Conservation (phyloP, 2,888 invertebrate species). For the Ferrisia virgata region DNA sequence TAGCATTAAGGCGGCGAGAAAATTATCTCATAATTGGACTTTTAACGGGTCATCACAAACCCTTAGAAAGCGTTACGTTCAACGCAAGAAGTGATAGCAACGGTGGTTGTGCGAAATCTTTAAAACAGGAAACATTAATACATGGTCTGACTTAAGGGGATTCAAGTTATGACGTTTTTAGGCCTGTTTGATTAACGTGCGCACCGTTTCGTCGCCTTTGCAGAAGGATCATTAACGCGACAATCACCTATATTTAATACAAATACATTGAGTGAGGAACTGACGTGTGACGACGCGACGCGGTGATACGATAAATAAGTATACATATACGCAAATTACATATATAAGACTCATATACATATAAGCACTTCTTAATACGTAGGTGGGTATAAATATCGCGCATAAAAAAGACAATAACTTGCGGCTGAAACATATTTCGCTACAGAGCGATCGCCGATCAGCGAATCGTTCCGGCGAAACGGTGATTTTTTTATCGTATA, state of each 20-base stretch:
- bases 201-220: neutral
- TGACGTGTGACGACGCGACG: neutral
- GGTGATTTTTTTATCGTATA: neutral
- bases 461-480: neutral
- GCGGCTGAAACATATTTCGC: neutral
- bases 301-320: no score
- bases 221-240: neutral
- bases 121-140: conserved; percentile 26
- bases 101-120: neutral
- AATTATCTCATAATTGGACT: conserved; percentile 16
- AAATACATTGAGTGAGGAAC: no score
- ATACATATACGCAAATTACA: no score
- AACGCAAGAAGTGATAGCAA: neutral
- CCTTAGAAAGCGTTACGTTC: neutral
- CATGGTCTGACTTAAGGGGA: conserved; percentile 4
- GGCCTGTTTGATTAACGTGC: neutral
- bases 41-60: conserved; percentile 12
- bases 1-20: neutral
- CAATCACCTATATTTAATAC: neutral
- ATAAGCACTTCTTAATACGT: no score
- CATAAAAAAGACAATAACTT: neutral
- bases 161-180: conserved; percentile 11
- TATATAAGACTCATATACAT: no score
- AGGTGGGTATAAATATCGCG: neutral
- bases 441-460: neutral